These are phyloP conservation scores for Gandaritis pyraliata DNA, from an alignment of 2,888 invertebrate species.

Conservation along the genomic window DNA sequence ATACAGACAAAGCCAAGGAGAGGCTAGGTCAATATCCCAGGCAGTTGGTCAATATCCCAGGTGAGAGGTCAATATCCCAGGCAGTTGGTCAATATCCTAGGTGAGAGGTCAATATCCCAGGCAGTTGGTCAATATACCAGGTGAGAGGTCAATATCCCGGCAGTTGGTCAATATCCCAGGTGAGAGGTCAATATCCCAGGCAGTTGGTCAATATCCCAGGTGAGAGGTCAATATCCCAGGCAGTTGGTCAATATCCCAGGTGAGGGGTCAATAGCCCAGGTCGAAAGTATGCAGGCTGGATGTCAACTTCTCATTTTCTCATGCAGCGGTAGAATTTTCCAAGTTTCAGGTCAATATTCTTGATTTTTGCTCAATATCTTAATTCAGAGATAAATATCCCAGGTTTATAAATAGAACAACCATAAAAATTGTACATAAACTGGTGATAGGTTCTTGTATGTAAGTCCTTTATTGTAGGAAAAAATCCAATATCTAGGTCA, in stretches of 20 bases:
- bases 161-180: background rate
- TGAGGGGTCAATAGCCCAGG: background rate
- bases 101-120: background rate
- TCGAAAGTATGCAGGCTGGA: too few species aligned
- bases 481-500: slow-evolving; percentile 3
- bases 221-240: slow-evolving; percentile 1
- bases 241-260: background rate
- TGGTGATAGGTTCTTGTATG: too few species aligned
- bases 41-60: slow-evolving; percentile 1
- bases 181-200: slow-evolving; percentile 5
- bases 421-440: too few species aligned
- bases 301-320: background rate
- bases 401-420: too few species aligned
- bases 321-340: background rate
- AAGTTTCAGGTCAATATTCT: slow-evolving; percentile 69
- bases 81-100: background rate
- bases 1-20: slow-evolving; percentile 86
- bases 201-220: slow-evolving; percentile 8
- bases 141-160: background rate
- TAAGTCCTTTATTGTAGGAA: background rate
- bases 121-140: background rate
- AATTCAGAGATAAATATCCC: too few species aligned
- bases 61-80: background rate
- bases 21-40: slow-evolving; percentile 81
- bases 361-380: background rate